Evolutionary conservation across 2,888 invertebrate species (phyloP).

Genomic region (Lochmaea capreae): DNA sequence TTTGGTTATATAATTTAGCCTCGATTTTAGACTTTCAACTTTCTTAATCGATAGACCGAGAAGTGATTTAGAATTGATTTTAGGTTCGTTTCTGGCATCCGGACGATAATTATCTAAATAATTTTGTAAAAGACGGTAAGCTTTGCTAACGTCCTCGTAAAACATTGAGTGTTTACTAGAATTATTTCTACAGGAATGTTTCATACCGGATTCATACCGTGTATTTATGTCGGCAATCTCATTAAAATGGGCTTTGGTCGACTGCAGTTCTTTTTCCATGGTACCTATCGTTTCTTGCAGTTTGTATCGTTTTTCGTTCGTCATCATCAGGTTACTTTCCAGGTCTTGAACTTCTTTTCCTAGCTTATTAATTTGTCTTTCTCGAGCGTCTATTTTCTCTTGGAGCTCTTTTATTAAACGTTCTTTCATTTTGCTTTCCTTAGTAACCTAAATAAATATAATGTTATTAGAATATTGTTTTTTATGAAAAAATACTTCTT

Average conservation of each 20-base stretch:
- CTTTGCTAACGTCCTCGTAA: not conserved
- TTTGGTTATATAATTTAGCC: constrained; percentile 51
- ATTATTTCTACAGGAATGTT: constrained; percentile 38
- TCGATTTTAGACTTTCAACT: constrained; percentile 51
- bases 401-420: constrained; percentile 57
- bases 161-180: constrained; percentile 10
- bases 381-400: constrained; percentile 55
- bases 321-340: constrained; percentile 55
- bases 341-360: constrained; percentile 58
- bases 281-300: constrained; percentile 59
- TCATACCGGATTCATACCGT: constrained; percentile 57
- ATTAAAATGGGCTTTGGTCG: constrained; percentile 59
- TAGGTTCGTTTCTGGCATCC: not conserved
- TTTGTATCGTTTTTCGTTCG: constrained; percentile 61
- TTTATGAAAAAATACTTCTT: not conserved
- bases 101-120: constrained; percentile 10
- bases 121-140: not conserved
- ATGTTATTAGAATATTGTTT: not conserved
- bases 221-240: constrained; percentile 58
- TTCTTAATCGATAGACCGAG: constrained; percentile 54
- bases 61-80: constrained; percentile 47
- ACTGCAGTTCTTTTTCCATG: constrained; percentile 62
- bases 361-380: constrained; percentile 52
- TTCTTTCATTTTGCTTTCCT: constrained; percentile 53
- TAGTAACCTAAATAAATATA: constrained; percentile 44